Percentiles rank a stretch among this genome's conserved stretches.
Conservation (phyloP, 2,888 invertebrate species). For the Parapristionchus giblindavisi region DNA sequence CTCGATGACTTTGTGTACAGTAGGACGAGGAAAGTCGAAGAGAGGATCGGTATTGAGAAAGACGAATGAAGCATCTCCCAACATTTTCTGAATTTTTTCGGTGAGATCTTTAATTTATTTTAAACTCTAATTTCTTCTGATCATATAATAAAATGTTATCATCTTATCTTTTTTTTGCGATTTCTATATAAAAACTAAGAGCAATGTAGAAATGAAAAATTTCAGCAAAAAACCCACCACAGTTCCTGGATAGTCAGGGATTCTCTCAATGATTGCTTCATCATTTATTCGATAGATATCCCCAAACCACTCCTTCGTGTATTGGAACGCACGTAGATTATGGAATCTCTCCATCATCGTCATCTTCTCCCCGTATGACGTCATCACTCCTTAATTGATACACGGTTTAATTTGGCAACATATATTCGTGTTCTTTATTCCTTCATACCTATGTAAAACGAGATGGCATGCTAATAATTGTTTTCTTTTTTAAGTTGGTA, state of each 20-base stretch:
- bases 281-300: not conserved
- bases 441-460: too few species aligned
- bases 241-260: not conserved
- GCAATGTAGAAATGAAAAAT: not conserved
- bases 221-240: not conserved
- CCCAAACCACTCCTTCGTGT: not conserved
- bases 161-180: too few species aligned
- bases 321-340: not conserved
- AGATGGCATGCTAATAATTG: too few species aligned
- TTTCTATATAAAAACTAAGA: too few species aligned
- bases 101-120: too few species aligned
- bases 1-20: constrained; percentile 32
- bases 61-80: not conserved
- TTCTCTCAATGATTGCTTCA: not conserved
- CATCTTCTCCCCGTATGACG: constrained; percentile 7
- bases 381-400: not conserved
- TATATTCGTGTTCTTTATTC: too few species aligned
- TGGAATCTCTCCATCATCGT: not conserved
- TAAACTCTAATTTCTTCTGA: too few species aligned
- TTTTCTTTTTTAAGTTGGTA: too few species aligned
- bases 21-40: constrained; percentile 35
- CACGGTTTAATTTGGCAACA: not conserved
- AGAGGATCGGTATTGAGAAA: constrained; percentile 36
- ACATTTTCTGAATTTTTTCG: constrained; percentile 13
- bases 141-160: too few species aligned